Base-by-base conservation (phyloP, 1,140 invertebrate species). In the Eurosta solidaginis region DNA sequence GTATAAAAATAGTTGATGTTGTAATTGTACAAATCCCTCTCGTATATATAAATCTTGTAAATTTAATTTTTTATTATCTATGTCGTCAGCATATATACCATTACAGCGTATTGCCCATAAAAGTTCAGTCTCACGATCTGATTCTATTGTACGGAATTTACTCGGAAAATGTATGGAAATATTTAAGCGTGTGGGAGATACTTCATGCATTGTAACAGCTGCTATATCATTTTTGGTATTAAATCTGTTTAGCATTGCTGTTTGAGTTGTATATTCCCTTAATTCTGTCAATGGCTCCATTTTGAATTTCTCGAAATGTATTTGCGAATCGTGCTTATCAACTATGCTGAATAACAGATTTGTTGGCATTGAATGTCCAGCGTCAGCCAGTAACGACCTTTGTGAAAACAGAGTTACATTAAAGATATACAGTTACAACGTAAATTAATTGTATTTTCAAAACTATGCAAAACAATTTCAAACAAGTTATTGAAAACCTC, bases 1-100 rank as follows among this genome's bases (percentile, higher is more conserved):
- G 63, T 59, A 12, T 2, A 44, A 2, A 47, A 78, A 76, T n/a
- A 78, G 25, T 5, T 40, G 22, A 73, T 73, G 42, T 63, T 79
- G 74, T 33, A 79, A 44, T 36, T 79, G 78, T n/a, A 79, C 20
- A 40, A 79, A 79, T 12, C 78, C 78, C 52, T 79, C 78, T 27
- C 78, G 78, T 2, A 49, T 29, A 73, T 79, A 79, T 1, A 77
- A 73, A 74, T 79, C 25, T n/a, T 79, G 44, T 22, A 27, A 12
- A 25, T 45, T 22, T 9, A 49, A 49, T 47, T 12, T 0, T n/a
- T 63, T n/a, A 14, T 77, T 27, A 1, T 27, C 33, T 1, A 22
- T 25, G 7, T 33, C 14, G 29, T 52, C 2, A 6, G 6, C 25
- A 22, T 50, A 1, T n/a, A 49, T 40, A 22, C 78, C 78, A 2